Conservation (phyloP, 2,888 invertebrate species). For the Drosophila pegasa region DNA sequence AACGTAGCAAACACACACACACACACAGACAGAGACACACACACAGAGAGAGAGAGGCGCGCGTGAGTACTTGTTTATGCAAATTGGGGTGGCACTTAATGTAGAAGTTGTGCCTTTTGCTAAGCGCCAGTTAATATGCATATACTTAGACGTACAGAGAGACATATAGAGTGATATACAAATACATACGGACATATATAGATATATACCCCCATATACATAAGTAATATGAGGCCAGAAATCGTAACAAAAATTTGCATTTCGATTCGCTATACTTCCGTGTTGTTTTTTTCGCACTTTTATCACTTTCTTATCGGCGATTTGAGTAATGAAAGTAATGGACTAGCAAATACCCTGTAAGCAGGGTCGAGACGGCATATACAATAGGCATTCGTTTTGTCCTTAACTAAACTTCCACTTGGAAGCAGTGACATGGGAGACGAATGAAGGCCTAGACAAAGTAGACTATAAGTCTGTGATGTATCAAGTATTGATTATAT, state of each 20-base stretch:
- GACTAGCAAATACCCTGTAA: neutral
- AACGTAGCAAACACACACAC: constrained; percentile 42
- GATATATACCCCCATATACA: neutral
- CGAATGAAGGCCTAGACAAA: neutral
- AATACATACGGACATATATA: neutral
- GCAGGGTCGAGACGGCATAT: neutral
- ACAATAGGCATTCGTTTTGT: neutral
- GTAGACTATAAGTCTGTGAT: neutral
- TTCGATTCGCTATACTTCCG: neutral
- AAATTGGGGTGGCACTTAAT: constrained; percentile 26
- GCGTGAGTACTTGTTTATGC: constrained; percentile 17
- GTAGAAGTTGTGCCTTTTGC: constrained; percentile 4
- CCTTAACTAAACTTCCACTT: neutral
- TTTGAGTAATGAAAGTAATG: neutral
- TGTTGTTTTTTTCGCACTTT: neutral
- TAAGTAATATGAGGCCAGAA: neutral
- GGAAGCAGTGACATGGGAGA: too few species aligned
- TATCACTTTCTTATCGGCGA: neutral
- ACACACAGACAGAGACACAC: neutral
- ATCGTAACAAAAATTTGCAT: constrained; percentile 1
- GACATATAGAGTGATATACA: constrained; percentile 7
- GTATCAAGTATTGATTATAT: too few species aligned
- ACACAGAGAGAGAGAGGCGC: neutral
- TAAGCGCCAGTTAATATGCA: constrained; percentile 9
- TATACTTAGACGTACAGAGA: neutral